These are phyloP conservation scores for Acrossocheilus wenchowensis DNA, from an alignment of 2,797 vertebrate genomes.

Conservation along the genomic window DNA sequence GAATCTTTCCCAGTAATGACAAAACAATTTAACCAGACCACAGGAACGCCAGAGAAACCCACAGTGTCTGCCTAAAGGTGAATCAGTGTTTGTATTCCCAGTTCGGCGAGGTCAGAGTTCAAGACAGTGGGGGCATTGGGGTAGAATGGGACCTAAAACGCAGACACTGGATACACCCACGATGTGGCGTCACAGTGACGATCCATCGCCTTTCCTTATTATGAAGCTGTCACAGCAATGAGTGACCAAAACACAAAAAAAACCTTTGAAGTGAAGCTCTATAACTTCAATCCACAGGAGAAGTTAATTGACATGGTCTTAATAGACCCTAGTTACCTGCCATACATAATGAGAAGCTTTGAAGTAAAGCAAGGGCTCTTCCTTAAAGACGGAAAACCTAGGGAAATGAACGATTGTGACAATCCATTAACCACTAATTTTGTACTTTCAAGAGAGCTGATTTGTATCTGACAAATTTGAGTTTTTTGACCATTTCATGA, in stretches of 20 bases:
- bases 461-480: not conserved
- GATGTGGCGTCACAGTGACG: slow-evolving; percentile 24
- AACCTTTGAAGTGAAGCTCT: slow-evolving; percentile 61
- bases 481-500: not conserved
- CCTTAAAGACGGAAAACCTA: not conserved
- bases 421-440: not conserved
- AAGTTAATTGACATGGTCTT: slow-evolving; percentile 34
- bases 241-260: slow-evolving; percentile 24
- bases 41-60: slow-evolving; percentile 4
- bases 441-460: not conserved
- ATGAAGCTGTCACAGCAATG: slow-evolving; percentile 46
- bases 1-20: not conserved
- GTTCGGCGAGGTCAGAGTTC: slow-evolving; percentile 52
- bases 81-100: slow-evolving; percentile 45
- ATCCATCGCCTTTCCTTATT: slow-evolving; percentile 39
- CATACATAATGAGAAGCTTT: slow-evolving; percentile 62
- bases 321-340: slow-evolving; percentile 62
- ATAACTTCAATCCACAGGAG: slow-evolving; percentile 30
- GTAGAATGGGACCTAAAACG: slow-evolving; percentile 4
- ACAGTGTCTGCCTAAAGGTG: slow-evolving; percentile 26
- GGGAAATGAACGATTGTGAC: not conserved
- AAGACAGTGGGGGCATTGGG: slow-evolving; percentile 31
- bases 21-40: slow-evolving; percentile 17
- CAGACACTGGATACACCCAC: slow-evolving; percentile 51
- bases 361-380: slow-evolving; percentile 9